These are phyloP conservation scores for Deilephila porcellus DNA, from an alignment of 2,888 invertebrate genomes.

Conservation along the genomic window DNA sequence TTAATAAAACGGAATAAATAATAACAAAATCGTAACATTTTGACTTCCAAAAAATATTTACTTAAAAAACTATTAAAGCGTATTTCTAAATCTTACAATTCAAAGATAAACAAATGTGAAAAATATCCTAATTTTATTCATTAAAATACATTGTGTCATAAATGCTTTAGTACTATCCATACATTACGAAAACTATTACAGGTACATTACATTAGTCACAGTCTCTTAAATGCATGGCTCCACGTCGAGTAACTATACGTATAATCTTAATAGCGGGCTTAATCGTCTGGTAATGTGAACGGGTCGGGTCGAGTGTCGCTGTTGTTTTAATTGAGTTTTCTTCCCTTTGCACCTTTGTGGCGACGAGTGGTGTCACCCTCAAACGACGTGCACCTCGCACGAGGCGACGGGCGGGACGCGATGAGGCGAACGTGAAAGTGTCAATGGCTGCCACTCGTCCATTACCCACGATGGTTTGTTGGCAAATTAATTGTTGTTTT, in stretches of 20 bases:
- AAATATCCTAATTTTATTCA: no score
- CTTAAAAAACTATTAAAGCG: no score
- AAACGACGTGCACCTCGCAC: constrained; percentile 40
- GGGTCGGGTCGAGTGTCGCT: constrained; percentile 56
- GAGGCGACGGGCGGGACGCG: constrained; percentile 32
- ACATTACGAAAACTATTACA: background rate
- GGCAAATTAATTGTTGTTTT: constrained; percentile 21
- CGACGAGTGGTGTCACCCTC: constrained; percentile 57
- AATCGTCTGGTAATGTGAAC: constrained; percentile 68
- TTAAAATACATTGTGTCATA: background rate
- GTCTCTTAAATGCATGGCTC: constrained; percentile 10
- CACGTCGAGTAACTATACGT: constrained; percentile 12
- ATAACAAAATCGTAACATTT: no score
- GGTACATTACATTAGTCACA: constrained; percentile 1
- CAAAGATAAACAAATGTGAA: no score
- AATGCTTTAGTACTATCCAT: background rate
- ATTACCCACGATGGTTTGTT: constrained; percentile 15
- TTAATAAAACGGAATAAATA: background rate
- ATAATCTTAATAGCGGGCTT: constrained; percentile 42
- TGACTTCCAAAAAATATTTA: no score
- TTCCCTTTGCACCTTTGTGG: constrained; percentile 72
- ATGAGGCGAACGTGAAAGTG: constrained; percentile 43
- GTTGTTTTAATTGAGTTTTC: constrained; percentile 77
- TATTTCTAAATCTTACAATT: no score
- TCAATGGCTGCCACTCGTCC: constrained; percentile 32